A percentile compares a stretch with the other conserved stretches of the same genome.
Evolutionary conservation across 2,797 vertebrate genomes (phyloP).

Genomic region (Spondyliosoma cantharus): DNA sequence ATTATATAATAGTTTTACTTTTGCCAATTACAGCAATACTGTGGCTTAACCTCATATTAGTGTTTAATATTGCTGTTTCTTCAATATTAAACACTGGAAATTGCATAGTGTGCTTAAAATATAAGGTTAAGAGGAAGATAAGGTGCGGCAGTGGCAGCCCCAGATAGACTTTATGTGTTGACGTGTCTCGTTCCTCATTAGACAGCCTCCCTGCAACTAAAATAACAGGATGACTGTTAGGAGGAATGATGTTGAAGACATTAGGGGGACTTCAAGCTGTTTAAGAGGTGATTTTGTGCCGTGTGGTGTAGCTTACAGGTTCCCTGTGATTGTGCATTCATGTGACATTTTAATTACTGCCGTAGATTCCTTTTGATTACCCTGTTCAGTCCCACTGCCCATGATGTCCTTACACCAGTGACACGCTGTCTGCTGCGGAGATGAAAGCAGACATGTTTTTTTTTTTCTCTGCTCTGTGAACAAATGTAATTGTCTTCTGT

Average conservation of each 20-base stretch:
- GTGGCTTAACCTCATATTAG: not conserved
- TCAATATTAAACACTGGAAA: not conserved
- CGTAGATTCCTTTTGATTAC: constrained; percentile 75
- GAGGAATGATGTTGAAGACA: constrained; percentile 44
- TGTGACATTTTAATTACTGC: constrained; percentile 82
- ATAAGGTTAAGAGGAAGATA: constrained; percentile 5
- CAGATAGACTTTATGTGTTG: constrained; percentile 26
- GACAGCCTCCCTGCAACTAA: constrained; percentile 49
- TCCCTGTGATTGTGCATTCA: constrained; percentile 68
- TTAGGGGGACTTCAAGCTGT: constrained; percentile 62
- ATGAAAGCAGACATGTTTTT: constrained; percentile 71
- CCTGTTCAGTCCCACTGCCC: constrained; percentile 71
- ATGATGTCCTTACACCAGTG: constrained; percentile 75
- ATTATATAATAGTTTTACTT: not conserved
- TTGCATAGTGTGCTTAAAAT: not conserved
- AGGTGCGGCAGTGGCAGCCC: constrained; percentile 13
- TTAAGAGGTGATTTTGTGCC: constrained; percentile 61
- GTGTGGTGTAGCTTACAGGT: constrained; percentile 46
- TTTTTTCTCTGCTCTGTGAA: constrained; percentile 60
- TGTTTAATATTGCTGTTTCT: not conserved
- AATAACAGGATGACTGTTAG: constrained; percentile 36
- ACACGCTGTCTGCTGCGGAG: constrained; percentile 73
- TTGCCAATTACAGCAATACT: not conserved
- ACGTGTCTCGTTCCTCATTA: constrained; percentile 56
- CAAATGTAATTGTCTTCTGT: constrained; percentile 82